These are phyloP conservation scores for Nansenia antarctica DNA, from an alignment of 2,113 vertebrate species.

Conservation along the genomic window DNA sequence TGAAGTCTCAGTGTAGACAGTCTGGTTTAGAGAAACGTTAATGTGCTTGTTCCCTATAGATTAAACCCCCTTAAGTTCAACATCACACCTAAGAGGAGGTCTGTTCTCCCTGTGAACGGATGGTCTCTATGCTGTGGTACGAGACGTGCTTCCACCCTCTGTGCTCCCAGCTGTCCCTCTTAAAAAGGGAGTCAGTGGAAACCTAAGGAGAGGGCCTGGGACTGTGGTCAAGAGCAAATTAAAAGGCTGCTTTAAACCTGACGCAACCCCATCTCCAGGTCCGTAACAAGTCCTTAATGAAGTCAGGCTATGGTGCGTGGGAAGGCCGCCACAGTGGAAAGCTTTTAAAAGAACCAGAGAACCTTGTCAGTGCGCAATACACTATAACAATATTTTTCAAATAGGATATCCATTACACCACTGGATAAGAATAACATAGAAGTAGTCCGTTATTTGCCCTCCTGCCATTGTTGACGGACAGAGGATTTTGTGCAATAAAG, in stretches of 20 bases:
- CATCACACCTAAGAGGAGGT: conserved; percentile 49
- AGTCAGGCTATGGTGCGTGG: conserved; percentile 59
- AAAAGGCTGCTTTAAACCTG: conserved; percentile 63
- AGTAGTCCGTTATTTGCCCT: conserved; percentile 35
- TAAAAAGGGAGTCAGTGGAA: conserved; percentile 49
- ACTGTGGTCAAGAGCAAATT: conserved; percentile 63
- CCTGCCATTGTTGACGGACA: conserved; percentile 21
- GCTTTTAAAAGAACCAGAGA: conserved; percentile 59
- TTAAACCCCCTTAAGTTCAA: conserved; percentile 29
- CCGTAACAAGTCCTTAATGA: conserved; percentile 67
- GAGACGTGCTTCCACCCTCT: conserved; percentile 45
- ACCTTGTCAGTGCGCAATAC: conserved; percentile 44
- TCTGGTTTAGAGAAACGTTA: conserved; percentile 30
- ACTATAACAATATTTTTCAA: conserved; percentile 68
- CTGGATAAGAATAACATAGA: conserved; percentile 46
- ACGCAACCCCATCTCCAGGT: conserved; percentile 54
- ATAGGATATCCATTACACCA: conserved; percentile 57
- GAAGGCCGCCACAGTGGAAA: conserved; percentile 58
- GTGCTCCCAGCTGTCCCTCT: conserved; percentile 59
- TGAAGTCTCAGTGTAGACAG: neutral
- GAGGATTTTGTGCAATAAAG: neutral
- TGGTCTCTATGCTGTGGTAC: conserved; percentile 41
- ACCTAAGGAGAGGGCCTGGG: conserved; percentile 48
- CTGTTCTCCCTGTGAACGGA: conserved; percentile 22
- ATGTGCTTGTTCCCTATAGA: conserved; percentile 12